Conservation (phyloP, 2,797 vertebrate genomes). For the Zenarchopterus dispar region DNA sequence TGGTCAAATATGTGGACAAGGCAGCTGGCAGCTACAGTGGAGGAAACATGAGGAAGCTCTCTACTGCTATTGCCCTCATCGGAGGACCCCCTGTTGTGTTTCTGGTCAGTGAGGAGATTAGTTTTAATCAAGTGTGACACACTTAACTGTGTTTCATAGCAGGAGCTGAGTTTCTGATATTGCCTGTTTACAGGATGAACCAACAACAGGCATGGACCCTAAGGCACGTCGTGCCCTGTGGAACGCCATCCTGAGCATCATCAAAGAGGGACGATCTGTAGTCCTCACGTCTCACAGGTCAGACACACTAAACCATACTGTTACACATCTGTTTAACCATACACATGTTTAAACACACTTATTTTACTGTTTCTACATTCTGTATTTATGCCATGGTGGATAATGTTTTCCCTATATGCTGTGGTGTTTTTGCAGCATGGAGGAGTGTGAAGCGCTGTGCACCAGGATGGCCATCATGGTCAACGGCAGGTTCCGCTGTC, state of each 20-base stretch:
- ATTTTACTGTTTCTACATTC: not conserved
- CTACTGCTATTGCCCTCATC: slow-evolving; percentile 96
- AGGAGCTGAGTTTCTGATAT: slow-evolving; percentile 44
- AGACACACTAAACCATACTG: not conserved
- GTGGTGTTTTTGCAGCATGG: slow-evolving; percentile 85
- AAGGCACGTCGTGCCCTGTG: slow-evolving; percentile 95
- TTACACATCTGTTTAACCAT: not conserved
- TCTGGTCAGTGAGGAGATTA: slow-evolving; percentile 85
- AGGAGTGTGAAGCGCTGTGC: slow-evolving; percentile 97
- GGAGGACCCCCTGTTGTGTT: slow-evolving; percentile 97
- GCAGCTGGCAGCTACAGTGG: slow-evolving; percentile 94
- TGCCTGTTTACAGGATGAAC: slow-evolving; percentile 87
- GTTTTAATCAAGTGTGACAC: not conserved
- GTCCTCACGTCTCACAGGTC: slow-evolving; percentile 98
- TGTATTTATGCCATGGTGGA: not conserved
- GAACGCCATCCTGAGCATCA: slow-evolving; percentile 94
- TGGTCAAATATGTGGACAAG: slow-evolving; percentile 86
- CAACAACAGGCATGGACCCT: slow-evolving; percentile 99
- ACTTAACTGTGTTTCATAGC: not conserved
- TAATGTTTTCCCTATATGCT: not conserved
- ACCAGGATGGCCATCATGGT: slow-evolving; percentile 99
- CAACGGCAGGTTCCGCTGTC: slow-evolving; percentile 94
- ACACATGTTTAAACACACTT: not conserved
- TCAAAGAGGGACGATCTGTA: slow-evolving; percentile 96
- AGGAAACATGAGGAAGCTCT: slow-evolving; percentile 96